A percentile compares a stretch with the other conserved stretches of the same genome.
Conservation (phyloP, 2,888 invertebrate species). For the Nomada hirtipes region DNA sequence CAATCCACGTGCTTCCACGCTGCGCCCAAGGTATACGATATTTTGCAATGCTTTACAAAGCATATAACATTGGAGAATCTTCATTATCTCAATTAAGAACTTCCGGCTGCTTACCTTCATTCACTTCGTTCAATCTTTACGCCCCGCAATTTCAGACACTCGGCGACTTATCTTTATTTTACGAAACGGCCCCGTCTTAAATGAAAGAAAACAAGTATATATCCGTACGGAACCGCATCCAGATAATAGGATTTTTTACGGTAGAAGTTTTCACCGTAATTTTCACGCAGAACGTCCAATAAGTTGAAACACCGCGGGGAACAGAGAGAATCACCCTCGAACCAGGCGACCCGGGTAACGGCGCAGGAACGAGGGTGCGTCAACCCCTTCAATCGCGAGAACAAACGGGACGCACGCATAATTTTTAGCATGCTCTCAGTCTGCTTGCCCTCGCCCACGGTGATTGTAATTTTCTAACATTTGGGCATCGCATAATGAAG, state of each 20-base stretch:
- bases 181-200: background rate
- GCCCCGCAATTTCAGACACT: background rate
- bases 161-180: background rate
- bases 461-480: constrained; percentile 67
- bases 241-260: constrained; percentile 37
- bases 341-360: constrained; percentile 51
- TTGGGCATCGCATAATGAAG: constrained; percentile 65
- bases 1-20: constrained; percentile 7
- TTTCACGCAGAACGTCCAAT: constrained; percentile 12
- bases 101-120: background rate
- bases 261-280: constrained; percentile 24
- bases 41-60: constrained; percentile 10
- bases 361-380: constrained; percentile 42
- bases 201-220: background rate
- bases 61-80: constrained; percentile 9
- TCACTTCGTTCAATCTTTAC: background rate
- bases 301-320: constrained; percentile 13
- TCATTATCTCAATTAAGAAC: constrained; percentile 15
- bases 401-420: constrained; percentile 58
- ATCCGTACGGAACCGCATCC: constrained; percentile 26
- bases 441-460: constrained; percentile 21
- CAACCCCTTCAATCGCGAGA: constrained; percentile 49
- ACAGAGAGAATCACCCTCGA: constrained; percentile 35
- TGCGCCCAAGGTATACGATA: background rate
- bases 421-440: constrained; percentile 59